Conservation (phyloP, 1,140 invertebrate species). For the Notospermus geniculatus region DNA sequence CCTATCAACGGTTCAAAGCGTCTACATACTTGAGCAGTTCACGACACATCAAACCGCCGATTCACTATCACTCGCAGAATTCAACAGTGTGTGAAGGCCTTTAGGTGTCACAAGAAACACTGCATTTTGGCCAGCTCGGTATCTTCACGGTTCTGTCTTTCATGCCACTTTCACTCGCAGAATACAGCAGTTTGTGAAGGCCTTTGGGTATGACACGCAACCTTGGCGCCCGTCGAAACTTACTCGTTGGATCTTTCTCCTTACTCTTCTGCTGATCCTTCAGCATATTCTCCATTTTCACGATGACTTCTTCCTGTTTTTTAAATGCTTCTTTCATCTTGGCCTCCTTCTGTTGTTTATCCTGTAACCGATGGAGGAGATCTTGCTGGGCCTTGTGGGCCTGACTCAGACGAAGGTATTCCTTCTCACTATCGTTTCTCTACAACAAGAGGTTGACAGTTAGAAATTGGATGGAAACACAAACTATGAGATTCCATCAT, state of each 20-base stretch:
- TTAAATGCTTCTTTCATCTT: constrained; percentile 45
- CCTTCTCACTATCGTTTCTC: constrained; percentile 51
- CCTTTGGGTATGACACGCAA: neutral
- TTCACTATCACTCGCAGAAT: too few relatives aligned
- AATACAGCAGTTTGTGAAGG: too few relatives aligned
- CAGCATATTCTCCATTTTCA: constrained; percentile 46
- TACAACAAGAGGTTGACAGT: constrained; percentile 19
- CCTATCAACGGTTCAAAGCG: too few relatives aligned
- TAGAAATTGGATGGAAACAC: too few relatives aligned
- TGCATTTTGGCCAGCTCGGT: too few relatives aligned
- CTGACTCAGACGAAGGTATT: constrained; percentile 34
- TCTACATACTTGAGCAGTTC: too few relatives aligned
- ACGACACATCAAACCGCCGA: too few relatives aligned
- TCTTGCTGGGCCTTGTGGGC: constrained; percentile 38
- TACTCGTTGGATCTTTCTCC: constrained; percentile 22
- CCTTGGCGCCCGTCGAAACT: constrained; percentile 26
- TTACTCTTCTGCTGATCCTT: constrained; percentile 30
- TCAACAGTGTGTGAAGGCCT: too few relatives aligned
- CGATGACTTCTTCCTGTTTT: constrained; percentile 50
- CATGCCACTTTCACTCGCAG: too few relatives aligned
- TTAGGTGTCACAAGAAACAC: neutral
- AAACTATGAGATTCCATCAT: too few relatives aligned
- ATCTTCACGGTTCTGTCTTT: too few relatives aligned
- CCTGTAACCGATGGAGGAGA: constrained; percentile 42
- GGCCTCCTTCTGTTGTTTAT: constrained; percentile 39